Conservation (phyloP, 2,113 vertebrate genomes). For the Hymenochirus boettgeri region DNA sequence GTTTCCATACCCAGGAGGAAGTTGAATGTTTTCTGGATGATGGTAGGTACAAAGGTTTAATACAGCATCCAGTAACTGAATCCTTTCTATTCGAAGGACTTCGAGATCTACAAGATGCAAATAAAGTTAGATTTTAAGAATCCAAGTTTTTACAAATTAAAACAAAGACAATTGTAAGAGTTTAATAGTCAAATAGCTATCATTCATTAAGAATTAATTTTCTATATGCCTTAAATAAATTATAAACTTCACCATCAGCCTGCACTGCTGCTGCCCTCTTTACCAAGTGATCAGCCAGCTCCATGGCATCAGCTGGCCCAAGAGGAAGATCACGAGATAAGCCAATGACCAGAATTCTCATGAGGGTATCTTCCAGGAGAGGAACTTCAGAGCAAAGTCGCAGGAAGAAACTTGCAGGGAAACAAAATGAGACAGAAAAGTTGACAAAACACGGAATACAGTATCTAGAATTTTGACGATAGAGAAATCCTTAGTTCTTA, state of each 20-base stretch:
- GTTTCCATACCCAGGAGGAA: constrained; percentile 80
- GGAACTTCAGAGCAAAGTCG: constrained; percentile 97
- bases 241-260: constrained; percentile 73
- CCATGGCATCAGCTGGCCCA: constrained; percentile 93
- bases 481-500: too few relatives aligned
- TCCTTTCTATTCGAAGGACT: constrained; percentile 88
- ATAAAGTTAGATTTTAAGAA: constrained; percentile 1
- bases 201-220: too few relatives aligned
- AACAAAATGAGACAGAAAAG: neutral
- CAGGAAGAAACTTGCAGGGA: constrained; percentile 81
- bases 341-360: constrained; percentile 92
- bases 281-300: constrained; percentile 93
- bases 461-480: too few relatives aligned
- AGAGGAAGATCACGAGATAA: constrained; percentile 89
- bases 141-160: constrained; percentile 7
- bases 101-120: constrained; percentile 74
- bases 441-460: too few relatives aligned
- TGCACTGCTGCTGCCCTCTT: constrained; percentile 90
- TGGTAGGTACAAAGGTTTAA: constrained; percentile 97
- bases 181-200: neutral
- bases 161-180: constrained; percentile 8
- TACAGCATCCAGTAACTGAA: constrained; percentile 92
- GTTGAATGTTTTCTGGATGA: constrained; percentile 96
- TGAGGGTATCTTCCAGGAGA: constrained; percentile 91
- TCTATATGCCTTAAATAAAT: too few relatives aligned